These are phyloP conservation scores for Arbacia lixula DNA, from an alignment of 53 echinoderm and acorn worm species.

Conservation along the genomic window DNA sequence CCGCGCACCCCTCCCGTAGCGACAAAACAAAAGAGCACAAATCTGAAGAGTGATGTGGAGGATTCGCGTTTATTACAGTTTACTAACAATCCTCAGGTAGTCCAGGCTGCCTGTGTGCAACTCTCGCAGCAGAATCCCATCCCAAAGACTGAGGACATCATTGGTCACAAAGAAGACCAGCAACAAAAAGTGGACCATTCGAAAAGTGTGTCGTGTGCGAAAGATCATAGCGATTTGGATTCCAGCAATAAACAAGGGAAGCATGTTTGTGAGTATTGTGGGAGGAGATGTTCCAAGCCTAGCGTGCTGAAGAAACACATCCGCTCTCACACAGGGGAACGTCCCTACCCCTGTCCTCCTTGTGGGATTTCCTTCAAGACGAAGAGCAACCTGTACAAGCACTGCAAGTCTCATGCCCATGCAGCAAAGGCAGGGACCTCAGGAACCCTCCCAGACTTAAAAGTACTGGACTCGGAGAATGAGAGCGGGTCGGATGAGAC, in stretches of 20 bases:
- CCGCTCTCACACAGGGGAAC: conserved; percentile 95
- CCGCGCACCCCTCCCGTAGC: conserved; percentile 9
- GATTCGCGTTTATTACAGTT: conserved; percentile 43
- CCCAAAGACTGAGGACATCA: neutral
- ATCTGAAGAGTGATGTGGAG: neutral
- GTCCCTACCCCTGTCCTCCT: conserved; percentile 95
- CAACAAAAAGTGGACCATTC: neutral
- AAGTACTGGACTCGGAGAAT: conserved; percentile 70
- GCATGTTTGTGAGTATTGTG: conserved; percentile 96
- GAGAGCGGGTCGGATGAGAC: conserved; percentile 97
- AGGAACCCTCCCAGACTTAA: conserved; percentile 65
- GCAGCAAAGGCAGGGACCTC: conserved; percentile 85
- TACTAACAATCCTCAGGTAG: conserved; percentile 20
- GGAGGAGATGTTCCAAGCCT: conserved; percentile 93
- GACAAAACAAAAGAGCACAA: neutral
- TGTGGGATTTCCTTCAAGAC: conserved; percentile 99
- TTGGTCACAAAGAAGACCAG: neutral
- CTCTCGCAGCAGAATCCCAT: neutral
- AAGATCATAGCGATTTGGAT: conserved; percentile 15
- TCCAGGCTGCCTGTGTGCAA: neutral
- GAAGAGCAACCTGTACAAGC: conserved; percentile 98
- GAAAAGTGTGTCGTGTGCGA: conserved; percentile 8
- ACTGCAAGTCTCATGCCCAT: conserved; percentile 97
- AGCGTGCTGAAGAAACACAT: conserved; percentile 97
- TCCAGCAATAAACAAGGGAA: conserved; percentile 73